These are phyloP conservation scores for Brachypodius melanocephalos DNA, from an alignment of 2,113 vertebrate species.

Conservation along the genomic window DNA sequence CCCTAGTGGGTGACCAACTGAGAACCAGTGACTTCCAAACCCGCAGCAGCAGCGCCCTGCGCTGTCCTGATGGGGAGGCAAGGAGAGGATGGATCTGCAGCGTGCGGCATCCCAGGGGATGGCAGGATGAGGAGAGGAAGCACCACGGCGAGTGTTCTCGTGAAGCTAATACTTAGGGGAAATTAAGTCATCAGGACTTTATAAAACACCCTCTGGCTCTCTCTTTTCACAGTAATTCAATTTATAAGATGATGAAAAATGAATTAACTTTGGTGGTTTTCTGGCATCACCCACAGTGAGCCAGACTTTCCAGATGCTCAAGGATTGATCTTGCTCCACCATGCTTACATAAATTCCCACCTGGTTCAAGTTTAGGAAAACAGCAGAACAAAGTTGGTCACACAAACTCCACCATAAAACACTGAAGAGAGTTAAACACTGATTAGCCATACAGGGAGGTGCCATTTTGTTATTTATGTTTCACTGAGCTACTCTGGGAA, in stretches of 20 bases:
- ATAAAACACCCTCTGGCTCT: not conserved
- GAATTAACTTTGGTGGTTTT: not conserved
- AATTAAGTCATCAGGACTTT: not conserved
- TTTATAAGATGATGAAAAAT: constrained; percentile 23
- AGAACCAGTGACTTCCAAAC: not conserved
- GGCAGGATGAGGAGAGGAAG: not conserved
- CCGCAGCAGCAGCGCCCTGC: rapidly evolving
- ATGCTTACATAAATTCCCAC: not conserved
- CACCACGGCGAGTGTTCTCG: rapidly evolving
- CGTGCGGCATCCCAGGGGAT: rapidly evolving
- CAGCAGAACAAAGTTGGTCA: not conserved
- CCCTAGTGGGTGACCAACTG: not conserved
- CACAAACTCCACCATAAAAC: not conserved
- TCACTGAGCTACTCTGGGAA: not conserved
- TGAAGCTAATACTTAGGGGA: not conserved
- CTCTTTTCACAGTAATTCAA: not conserved
- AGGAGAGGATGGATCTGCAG: rapidly evolving
- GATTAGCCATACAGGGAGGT: not conserved
- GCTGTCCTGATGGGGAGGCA: rapidly evolving
- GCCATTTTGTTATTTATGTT: not conserved
- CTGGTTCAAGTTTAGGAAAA: constrained; percentile 3
- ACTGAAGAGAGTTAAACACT: not conserved
- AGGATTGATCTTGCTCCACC: not conserved
- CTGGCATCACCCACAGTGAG: not conserved
- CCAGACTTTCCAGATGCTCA: not conserved